Base-by-base conservation (phyloP, 1,140 invertebrate species). In the Whitmania pigra region DNA sequence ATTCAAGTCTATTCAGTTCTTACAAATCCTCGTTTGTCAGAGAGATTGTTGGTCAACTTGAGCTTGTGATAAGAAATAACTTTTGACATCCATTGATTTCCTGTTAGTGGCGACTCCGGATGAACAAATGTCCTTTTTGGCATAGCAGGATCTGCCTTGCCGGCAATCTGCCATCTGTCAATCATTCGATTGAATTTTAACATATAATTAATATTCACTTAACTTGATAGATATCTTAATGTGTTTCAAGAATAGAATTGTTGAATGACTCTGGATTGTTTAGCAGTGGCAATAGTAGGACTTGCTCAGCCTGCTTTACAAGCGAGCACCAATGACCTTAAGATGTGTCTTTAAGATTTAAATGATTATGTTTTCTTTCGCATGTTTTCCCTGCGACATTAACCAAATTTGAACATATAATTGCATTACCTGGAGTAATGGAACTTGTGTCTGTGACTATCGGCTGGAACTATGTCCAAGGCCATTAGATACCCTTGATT, bases 401-500 rank as follows among this genome's bases (percentile, higher is more conserved):
- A 9, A 18, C 29, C 4, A 7, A 63, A 63, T 63, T 20, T 1
- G 15, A 31, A 9, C 11, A 63, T 22, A 22, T 20, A 63, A 63
- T 31, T 86, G 5, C 88, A 87, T 89, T 91, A 94, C 80, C 93
- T 89, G 84, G 92, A 94, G 88, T 96, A 96, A 85, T 97, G 93
- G 85, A 96, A 97, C 85, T 97, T 97, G 87, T 96, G 95, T 29
- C 85, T 75, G 87, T 93, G 94, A 87, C 95, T 92, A 82, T 96
- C 93, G 66, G 92, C 92, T 27, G 93, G 91, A 71, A 95, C 92
- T 81, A 96, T 95, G 86, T 96, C 93, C 87, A 96, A 87, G 77
- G 97, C 86, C 71, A 97, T 87, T 80, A 97, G 96, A 87, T 97
- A 97, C 86, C 96, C 97, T 79, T 93, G 91, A 86, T 94, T 93